Conservation (phyloP, 1,140 invertebrate genomes). For the Cydia splendana region DNA sequence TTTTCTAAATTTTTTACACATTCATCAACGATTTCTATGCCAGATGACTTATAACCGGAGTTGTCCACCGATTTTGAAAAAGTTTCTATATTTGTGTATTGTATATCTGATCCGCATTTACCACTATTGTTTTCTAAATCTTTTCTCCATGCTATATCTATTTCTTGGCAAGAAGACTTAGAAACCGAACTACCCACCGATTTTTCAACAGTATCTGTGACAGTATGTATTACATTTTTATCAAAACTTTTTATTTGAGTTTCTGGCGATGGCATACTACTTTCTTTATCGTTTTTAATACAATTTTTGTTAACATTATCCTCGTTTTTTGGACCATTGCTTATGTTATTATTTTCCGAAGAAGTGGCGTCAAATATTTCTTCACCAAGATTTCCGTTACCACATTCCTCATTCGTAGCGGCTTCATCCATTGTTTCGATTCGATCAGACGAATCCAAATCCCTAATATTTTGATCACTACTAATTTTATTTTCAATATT, state of each 20-base stretch:
- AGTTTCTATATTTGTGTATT: background rate
- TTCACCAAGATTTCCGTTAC: background rate
- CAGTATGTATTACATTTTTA: too few species aligned
- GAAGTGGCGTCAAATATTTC: background rate
- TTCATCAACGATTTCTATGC: background rate
- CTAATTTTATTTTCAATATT: background rate
- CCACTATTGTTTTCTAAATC: background rate
- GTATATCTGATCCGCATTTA: background rate
- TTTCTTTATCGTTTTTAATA: background rate
- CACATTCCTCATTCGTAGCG: background rate
- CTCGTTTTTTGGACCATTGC: background rate
- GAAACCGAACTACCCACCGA: background rate
- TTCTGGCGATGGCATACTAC: background rate
- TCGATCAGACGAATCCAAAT: background rate
- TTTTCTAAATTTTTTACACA: background rate
- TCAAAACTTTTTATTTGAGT: background rate
- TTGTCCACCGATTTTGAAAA: background rate
- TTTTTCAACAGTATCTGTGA: background rate
- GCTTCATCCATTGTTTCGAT: background rate
- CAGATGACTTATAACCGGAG: background rate
- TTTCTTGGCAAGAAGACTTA: background rate
- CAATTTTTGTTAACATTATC: background rate
- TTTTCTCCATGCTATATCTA: background rate
- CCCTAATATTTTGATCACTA: background rate
- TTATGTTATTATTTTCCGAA: background rate